These are phyloP conservation scores for Stigmatopora argus DNA, from an alignment of 2,113 vertebrate species.

Conservation along the genomic window DNA sequence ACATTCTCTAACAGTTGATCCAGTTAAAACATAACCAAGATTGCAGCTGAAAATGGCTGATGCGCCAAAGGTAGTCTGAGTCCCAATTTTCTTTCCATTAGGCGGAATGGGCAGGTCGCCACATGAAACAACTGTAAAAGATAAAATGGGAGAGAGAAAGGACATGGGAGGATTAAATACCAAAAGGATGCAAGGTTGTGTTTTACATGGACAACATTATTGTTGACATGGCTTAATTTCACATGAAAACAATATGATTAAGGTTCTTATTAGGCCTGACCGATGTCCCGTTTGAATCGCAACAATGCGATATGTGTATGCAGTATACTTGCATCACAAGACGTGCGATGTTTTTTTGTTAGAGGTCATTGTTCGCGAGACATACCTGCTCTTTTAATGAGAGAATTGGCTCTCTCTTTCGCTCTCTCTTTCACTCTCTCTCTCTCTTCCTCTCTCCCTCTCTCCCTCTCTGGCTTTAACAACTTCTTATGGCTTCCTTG, in stretches of 20 bases:
- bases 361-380: too few relatives aligned
- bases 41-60: conserved; percentile 95
- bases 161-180: not conserved
- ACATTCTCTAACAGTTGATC: conserved; percentile 87
- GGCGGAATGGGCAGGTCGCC: conserved; percentile 86
- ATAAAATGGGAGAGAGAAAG: conserved; percentile 19
- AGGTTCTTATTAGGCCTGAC: not conserved
- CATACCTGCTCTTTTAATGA: too few relatives aligned
- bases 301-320: too few relatives aligned
- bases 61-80: conserved; percentile 86
- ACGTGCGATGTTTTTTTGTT: too few relatives aligned
- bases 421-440: too few relatives aligned
- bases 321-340: too few relatives aligned
- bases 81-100: conserved; percentile 96
- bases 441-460: too few relatives aligned
- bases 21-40: conserved; percentile 84
- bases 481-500: too few relatives aligned
- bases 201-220: not conserved
- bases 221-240: not conserved
- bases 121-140: conserved; percentile 87
- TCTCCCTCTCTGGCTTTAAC: too few relatives aligned
- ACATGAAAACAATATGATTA: not conserved
- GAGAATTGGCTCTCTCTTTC: too few relatives aligned
- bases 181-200: not conserved
- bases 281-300: too few relatives aligned